Percentiles rank a stretch among this genome's conserved stretches.
Conservation (phyloP, 2,888 invertebrate genomes). For the Eilema griseolum region DNA sequence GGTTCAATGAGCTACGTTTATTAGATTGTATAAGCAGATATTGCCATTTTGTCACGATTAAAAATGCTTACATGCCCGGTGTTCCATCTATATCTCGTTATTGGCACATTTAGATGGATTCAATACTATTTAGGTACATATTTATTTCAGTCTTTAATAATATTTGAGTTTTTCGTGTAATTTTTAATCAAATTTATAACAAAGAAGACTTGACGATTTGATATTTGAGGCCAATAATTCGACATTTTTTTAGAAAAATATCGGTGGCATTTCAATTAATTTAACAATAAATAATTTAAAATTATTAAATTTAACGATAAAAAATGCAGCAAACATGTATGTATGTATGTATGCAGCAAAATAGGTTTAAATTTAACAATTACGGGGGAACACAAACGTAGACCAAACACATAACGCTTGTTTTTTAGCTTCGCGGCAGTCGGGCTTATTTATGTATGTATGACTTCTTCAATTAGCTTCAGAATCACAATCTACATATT, state of each 20-base stretch:
- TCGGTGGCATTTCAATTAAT: no score
- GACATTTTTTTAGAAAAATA: no score
- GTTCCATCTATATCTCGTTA: neutral
- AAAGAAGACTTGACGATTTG: neutral
- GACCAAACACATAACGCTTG: neutral
- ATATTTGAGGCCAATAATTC: no score
- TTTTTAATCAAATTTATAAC: neutral
- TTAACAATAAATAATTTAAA: no score
- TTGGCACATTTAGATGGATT: neutral
- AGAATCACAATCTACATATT: slow-evolving; percentile 19
- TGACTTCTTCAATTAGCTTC: slow-evolving; percentile 16
- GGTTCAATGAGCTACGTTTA: slow-evolving; percentile 19
- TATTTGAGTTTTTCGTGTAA: neutral
- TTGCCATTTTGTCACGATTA: neutral
- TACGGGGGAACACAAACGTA: no score
- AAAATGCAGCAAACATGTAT: no score
- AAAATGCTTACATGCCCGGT: neutral
- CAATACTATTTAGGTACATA: neutral
- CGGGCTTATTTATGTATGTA: neutral
- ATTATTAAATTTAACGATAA: no score
- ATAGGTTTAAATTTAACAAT: no score
- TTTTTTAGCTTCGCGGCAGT: neutral
- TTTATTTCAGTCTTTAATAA: neutral
- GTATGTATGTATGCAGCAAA: no score
- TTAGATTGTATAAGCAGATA: slow-evolving; percentile 14